phyloP scores from a whole-genome alignment of 2,797 vertebrate genomes.

The Euthynnus affinis region DNA sequence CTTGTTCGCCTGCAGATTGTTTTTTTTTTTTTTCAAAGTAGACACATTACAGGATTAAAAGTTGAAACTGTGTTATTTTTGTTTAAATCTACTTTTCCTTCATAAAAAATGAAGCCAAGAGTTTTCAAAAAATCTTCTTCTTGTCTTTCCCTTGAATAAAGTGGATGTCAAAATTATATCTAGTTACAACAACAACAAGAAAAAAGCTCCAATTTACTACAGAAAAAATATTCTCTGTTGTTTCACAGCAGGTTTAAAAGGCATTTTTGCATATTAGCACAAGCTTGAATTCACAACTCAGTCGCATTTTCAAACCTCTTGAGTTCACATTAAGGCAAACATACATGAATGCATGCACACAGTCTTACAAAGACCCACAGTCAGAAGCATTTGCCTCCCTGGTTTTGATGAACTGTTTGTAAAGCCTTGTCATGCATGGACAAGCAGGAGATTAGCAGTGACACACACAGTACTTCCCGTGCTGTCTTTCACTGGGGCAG shows the following conservation, averaged over 20 bases:
- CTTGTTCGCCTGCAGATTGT: neutral
- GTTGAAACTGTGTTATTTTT: neutral
- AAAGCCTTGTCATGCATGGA: conserved; percentile 31
- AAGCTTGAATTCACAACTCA: neutral
- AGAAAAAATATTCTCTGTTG: neutral
- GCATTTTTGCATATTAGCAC: neutral
- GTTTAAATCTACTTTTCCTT: neutral
- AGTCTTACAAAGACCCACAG: neutral
- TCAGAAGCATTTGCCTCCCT: conserved; percentile 32
- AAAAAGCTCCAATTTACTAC: neutral
- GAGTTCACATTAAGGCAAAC: conserved; percentile 13
- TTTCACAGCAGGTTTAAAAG: neutral
- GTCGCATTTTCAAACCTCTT: neutral
- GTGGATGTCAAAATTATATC: neutral
- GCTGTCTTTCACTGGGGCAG: neutral
- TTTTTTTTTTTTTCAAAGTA: too few species aligned
- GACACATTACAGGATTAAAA: neutral
- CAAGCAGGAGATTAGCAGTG: conserved; percentile 61
- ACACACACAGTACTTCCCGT: conserved; percentile 37
- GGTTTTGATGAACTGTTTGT: conserved; percentile 44
- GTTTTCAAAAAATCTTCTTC: neutral
- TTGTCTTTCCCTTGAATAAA: neutral
- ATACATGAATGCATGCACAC: neutral
- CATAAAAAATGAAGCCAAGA: neutral
- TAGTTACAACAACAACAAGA: neutral